Conservation (phyloP, 2,888 invertebrate species). For the Drosophila monieri region DNA sequence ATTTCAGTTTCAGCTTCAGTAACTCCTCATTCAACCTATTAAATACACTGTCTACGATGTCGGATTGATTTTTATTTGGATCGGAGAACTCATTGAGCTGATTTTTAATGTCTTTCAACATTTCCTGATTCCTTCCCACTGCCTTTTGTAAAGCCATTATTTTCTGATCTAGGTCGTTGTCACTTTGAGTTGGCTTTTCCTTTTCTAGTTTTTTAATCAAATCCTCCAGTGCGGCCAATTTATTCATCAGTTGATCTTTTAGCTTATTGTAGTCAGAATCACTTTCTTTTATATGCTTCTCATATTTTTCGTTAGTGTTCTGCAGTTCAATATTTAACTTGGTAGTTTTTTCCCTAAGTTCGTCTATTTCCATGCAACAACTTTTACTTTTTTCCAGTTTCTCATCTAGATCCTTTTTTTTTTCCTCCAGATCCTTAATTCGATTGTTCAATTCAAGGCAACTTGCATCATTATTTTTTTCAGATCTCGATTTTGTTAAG, state of each 20-base stretch:
- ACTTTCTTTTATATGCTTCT: not conserved
- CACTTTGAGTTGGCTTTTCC: not conserved
- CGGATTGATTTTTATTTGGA: not conserved
- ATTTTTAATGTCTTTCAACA: not conserved
- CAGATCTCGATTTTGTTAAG: not conserved
- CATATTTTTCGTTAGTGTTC: not conserved
- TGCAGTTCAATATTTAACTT: not conserved
- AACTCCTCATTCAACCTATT: not conserved
- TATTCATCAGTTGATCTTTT: not conserved
- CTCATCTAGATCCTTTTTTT: not conserved
- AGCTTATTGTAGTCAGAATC: not conserved
- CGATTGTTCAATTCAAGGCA: slow-evolving; percentile 5
- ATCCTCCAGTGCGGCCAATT: not conserved
- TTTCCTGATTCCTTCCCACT: not conserved
- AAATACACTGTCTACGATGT: not conserved
- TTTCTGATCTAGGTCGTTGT: not conserved
- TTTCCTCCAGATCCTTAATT: slow-evolving; percentile 38
- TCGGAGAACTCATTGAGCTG: not conserved
- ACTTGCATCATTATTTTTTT: not conserved
- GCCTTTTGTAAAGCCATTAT: not conserved
- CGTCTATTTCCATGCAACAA: too few species aligned
- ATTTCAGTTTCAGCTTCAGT: not conserved
- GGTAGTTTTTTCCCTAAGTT: not conserved
- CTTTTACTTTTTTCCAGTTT: not conserved
- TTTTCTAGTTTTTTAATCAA: not conserved